Percentiles rank a stretch among this genome's conserved stretches.
phyloP scores from a whole-genome alignment of 2,113 vertebrate genomes.

The Nesospiza acunhae region DNA sequence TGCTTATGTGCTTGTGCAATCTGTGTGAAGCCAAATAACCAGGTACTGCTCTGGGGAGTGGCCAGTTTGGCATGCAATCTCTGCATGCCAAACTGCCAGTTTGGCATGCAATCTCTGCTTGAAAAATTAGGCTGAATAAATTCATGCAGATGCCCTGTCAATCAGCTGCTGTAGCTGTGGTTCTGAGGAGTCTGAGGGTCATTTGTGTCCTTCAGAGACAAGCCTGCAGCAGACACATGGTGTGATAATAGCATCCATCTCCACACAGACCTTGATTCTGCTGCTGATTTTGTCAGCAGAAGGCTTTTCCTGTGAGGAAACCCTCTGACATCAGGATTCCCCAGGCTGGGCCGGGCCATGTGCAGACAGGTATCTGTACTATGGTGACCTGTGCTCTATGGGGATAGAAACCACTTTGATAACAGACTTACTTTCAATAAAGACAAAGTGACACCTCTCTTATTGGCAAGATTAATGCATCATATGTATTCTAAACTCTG shows the following conservation, averaged over 20 bases:
- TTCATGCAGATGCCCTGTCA: background rate
- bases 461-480: background rate
- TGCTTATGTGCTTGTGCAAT: background rate
- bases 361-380: background rate
- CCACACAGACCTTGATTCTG: background rate
- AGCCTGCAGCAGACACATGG: background rate
- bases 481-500: background rate
- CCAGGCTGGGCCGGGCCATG: background rate
- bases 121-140: background rate
- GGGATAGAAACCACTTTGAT: background rate
- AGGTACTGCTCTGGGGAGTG: background rate
- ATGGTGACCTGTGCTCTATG: background rate
- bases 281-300: background rate
- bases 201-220: background rate
- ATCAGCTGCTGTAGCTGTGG: background rate
- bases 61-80: background rate
- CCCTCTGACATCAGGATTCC: background rate
- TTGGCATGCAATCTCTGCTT: background rate
- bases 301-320: background rate
- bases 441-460: background rate
- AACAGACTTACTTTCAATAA: background rate
- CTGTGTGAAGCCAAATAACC: background rate
- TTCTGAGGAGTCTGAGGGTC: background rate
- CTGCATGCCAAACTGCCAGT: background rate
- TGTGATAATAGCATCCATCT: background rate